phyloP scores from a whole-genome alignment of 2,888 invertebrate genomes.

The Lasius platythorax region DNA sequence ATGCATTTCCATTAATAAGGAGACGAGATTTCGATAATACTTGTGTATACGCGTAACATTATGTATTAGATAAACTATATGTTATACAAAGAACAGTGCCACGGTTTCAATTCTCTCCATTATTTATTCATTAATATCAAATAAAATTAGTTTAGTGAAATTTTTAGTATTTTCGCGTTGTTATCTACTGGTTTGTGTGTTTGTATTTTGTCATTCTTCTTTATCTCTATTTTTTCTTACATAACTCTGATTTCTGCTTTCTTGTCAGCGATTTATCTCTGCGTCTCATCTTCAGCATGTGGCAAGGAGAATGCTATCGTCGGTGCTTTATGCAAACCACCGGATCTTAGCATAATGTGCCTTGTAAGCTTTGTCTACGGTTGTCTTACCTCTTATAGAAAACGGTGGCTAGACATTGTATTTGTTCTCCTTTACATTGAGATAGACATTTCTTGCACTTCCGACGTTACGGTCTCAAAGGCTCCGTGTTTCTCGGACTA shows the following conservation, averaged over 20 bases:
- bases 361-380: conserved; percentile 69
- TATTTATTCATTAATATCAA: not conserved
- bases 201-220: not conserved
- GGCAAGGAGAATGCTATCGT: conserved; percentile 61
- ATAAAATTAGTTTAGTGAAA: not conserved
- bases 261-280: conserved; percentile 46
- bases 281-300: conserved; percentile 28
- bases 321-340: conserved; percentile 76
- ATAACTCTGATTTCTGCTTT: conserved; percentile 23
- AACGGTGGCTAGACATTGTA: conserved; percentile 64
- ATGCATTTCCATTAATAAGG: conserved; percentile 79
- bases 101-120: not conserved
- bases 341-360: conserved; percentile 71
- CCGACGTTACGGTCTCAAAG: conserved; percentile 40
- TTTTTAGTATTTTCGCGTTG: conserved; percentile 9
- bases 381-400: conserved; percentile 73
- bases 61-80: not conserved
- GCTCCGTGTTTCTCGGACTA: conserved; percentile 15
- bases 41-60: not conserved
- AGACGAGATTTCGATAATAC: conserved; percentile 74
- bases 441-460: conserved; percentile 57
- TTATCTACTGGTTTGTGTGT: not conserved
- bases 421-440: conserved; percentile 34
- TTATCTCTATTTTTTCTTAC: conserved; percentile 21
- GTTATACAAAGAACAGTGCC: not conserved